Conservation (phyloP, 2,888 invertebrate species). For the Eubasilissa splendida region DNA sequence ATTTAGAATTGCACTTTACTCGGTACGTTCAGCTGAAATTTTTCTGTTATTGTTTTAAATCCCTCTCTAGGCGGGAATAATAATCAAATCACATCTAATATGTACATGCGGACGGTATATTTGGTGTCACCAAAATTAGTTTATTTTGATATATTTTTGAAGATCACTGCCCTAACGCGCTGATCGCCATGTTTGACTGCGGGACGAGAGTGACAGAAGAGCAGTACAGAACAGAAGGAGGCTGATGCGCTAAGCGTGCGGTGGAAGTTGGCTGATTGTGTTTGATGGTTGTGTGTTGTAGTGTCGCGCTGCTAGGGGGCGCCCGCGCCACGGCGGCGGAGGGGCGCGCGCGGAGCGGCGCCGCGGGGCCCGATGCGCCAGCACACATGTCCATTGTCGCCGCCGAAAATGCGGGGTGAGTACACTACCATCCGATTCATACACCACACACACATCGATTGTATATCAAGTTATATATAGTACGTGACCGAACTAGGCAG, state of each 20-base stretch:
- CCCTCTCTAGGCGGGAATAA: too few relatives aligned
- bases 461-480: too few relatives aligned
- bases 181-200: neutral
- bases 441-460: neutral
- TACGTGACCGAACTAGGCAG: neutral
- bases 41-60: too few relatives aligned
- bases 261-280: neutral
- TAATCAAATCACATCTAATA: too few relatives aligned
- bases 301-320: slow-evolving; percentile 35
- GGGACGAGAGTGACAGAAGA: neutral
- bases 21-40: too few relatives aligned
- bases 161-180: neutral
- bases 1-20: too few relatives aligned
- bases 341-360: slow-evolving; percentile 71
- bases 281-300: slow-evolving; percentile 25
- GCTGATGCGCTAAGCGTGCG: neutral
- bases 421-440: slow-evolving; percentile 39
- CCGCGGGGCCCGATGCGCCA: slow-evolving; percentile 73
- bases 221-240: neutral
- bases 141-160: neutral
- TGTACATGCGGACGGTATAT: too few relatives aligned
- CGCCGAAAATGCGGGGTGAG: slow-evolving; percentile 78
- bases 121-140: neutral
- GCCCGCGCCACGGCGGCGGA: slow-evolving; percentile 72
- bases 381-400: slow-evolving; percentile 78